Evolutionary conservation across 2,113 vertebrate species (phyloP).

Genomic region (Lampris incognitus): DNA sequence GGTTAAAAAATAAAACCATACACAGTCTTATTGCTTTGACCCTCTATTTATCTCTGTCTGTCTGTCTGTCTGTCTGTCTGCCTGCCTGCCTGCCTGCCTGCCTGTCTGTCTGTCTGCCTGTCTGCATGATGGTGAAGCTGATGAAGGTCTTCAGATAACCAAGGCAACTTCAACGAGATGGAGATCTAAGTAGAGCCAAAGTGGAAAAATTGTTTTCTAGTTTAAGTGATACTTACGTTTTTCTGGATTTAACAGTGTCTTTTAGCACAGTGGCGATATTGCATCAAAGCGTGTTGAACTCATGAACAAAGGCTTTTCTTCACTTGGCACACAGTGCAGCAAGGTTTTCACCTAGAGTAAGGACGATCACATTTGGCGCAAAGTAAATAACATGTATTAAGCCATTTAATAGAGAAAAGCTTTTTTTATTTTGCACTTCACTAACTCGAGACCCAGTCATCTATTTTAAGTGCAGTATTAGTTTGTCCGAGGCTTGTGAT

Average conservation of each 20-base stretch:
- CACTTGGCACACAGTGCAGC: background rate
- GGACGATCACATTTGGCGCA: conserved; percentile 15
- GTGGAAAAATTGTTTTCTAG: background rate
- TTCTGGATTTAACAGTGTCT: conserved; percentile 15
- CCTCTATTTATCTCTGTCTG: too few species aligned
- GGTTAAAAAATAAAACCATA: too few species aligned
- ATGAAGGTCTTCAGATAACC: too few species aligned
- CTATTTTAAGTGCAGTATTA: conserved; percentile 24
- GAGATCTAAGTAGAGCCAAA: too few species aligned
- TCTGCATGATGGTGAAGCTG: too few species aligned
- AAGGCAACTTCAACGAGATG: too few species aligned
- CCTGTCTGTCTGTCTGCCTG: too few species aligned
- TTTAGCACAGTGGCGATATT: conserved; percentile 27
- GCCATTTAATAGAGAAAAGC: background rate
- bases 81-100: too few species aligned
- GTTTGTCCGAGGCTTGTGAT: background rate
- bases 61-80: too few species aligned
- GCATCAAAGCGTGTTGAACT: background rate
- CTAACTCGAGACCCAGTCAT: conserved; percentile 19
- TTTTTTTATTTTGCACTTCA: conserved; percentile 6
- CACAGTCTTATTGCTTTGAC: too few species aligned
- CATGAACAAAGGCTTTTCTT: conserved; percentile 31
- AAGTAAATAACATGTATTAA: conserved; percentile 27
- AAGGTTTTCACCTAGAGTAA: conserved; percentile 14
- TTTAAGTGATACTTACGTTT: conserved; percentile 15